These are phyloP conservation scores for Hyles vespertilio DNA, from an alignment of 1,140 invertebrate genomes.

Conservation along the genomic window DNA sequence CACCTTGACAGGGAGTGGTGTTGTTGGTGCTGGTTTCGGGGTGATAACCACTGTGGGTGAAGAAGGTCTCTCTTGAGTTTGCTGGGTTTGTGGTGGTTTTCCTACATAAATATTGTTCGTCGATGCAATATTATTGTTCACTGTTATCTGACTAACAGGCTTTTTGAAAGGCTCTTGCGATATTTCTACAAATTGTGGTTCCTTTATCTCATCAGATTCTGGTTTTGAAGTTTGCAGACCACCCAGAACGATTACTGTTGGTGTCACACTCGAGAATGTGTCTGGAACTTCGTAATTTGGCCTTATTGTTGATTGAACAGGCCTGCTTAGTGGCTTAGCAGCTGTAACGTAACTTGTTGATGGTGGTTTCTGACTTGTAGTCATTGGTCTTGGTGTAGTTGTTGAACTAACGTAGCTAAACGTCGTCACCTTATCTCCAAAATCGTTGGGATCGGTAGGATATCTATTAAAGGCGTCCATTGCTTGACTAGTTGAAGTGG, in stretches of 20 bases:
- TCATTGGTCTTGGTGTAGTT: slow-evolving; percentile 44
- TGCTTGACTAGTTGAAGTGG: slow-evolving; percentile 59
- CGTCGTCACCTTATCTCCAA: slow-evolving; percentile 58
- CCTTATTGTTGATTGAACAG: slow-evolving; percentile 35
- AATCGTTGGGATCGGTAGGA: slow-evolving; percentile 58
- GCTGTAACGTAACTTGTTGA: slow-evolving; percentile 79
- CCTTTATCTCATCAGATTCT: slow-evolving; percentile 50
- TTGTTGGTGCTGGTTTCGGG: slow-evolving; percentile 77
- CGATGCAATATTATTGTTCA: slow-evolving; percentile 77
- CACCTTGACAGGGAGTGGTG: slow-evolving; percentile 46
- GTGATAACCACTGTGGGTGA: slow-evolving; percentile 77
- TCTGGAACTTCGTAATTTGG: slow-evolving; percentile 52
- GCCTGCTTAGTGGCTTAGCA: slow-evolving; percentile 68
- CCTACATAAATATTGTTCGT: slow-evolving; percentile 74
- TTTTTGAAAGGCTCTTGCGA: slow-evolving; percentile 69
- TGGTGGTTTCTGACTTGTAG: slow-evolving; percentile 62
- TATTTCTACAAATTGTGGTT: slow-evolving; percentile 64
- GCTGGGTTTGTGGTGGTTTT: slow-evolving; percentile 38
- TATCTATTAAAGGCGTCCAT: slow-evolving; percentile 65
- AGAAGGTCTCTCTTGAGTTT: slow-evolving; percentile 59
- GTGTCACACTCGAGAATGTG: slow-evolving; percentile 78
- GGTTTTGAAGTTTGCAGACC: slow-evolving; percentile 58
- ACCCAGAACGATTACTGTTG: slow-evolving; percentile 84
- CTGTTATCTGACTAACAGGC: slow-evolving; percentile 74
- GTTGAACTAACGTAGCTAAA: slow-evolving; percentile 66